These are phyloP conservation scores for Drosophila pallidifrons DNA, from an alignment of 1,140 invertebrate genomes.

Conservation along the genomic window DNA sequence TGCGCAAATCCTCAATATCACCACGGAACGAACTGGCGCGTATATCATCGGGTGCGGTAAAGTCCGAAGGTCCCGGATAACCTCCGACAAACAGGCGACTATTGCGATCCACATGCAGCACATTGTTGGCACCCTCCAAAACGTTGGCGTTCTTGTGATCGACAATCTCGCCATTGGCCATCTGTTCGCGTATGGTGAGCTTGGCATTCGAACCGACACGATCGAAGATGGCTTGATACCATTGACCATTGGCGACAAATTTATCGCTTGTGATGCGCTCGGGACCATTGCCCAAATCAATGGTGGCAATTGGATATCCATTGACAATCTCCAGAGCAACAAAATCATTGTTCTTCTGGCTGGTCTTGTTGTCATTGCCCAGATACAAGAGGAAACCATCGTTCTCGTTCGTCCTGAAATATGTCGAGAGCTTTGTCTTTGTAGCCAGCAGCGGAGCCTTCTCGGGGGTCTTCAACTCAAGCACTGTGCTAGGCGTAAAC, in stretches of 20 bases:
- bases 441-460: conserved; percentile 93
- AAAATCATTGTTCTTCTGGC: conserved; percentile 91
- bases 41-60: conserved; percentile 89
- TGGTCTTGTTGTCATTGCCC: conserved; percentile 92
- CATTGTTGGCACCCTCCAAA: conserved; percentile 90
- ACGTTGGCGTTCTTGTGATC: conserved; percentile 86
- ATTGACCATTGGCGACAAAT: conserved; percentile 93
- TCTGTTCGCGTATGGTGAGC: conserved; percentile 92
- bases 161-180: conserved; percentile 86
- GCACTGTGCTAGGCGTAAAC: conserved; percentile 92
- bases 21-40: conserved; percentile 93
- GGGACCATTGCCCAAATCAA: conserved; percentile 95
- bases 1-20: conserved; percentile 94
- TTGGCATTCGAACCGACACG: conserved; percentile 93
- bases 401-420: conserved; percentile 92
- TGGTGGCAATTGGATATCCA: conserved; percentile 93
- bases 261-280: conserved; percentile 91
- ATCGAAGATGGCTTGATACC: conserved; percentile 96
- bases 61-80: conserved; percentile 89
- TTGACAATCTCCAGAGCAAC: conserved; percentile 96
- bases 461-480: conserved; percentile 94
- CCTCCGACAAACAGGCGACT: conserved; percentile 97
- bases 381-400: conserved; percentile 95
- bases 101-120: conserved; percentile 95
- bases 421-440: conserved; percentile 93